These are phyloP conservation scores for Tethea ocularis DNA, from an alignment of 2,888 invertebrate species.

Conservation along the genomic window DNA sequence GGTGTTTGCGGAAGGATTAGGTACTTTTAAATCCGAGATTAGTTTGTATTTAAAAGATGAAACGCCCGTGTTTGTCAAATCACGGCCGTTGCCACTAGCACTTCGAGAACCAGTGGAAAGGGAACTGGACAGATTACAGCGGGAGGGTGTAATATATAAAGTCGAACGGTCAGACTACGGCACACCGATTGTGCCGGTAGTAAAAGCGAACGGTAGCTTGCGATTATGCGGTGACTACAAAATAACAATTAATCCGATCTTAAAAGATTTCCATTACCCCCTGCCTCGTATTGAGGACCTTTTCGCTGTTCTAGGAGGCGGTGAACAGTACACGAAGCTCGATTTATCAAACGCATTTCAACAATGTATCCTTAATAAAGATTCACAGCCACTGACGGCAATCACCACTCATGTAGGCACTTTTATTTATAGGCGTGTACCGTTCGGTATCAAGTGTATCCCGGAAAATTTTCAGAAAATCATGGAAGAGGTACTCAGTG, in stretches of 20 bases:
- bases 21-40: not conserved
- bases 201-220: slow-evolving; percentile 23
- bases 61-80: slow-evolving; percentile 15
- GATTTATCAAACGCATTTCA: slow-evolving; percentile 31
- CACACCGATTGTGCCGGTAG: slow-evolving; percentile 33
- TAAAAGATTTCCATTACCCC: slow-evolving; percentile 16
- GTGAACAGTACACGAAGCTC: slow-evolving; percentile 28
- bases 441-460: slow-evolving; percentile 26
- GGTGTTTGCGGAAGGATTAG: not conserved
- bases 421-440: slow-evolving; percentile 24
- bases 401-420: slow-evolving; percentile 31
- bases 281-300: slow-evolving; percentile 27
- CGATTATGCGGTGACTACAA: slow-evolving; percentile 35
- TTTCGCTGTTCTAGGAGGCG: slow-evolving; percentile 13
- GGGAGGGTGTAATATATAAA: slow-evolving; percentile 27
- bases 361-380: slow-evolving; percentile 21
- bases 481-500: slow-evolving; percentile 26
- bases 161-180: slow-evolving; percentile 37
- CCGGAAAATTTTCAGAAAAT: slow-evolving; percentile 33
- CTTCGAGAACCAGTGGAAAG: slow-evolving; percentile 27
- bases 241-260: slow-evolving; percentile 27
- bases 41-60: slow-evolving; percentile 4
- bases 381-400: slow-evolving; percentile 28
- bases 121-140: slow-evolving; percentile 32
- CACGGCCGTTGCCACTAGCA: slow-evolving; percentile 30